Evolutionary conservation across 1,140 invertebrate genomes (phyloP).

Genomic region (Heterodera schachtii): DNA sequence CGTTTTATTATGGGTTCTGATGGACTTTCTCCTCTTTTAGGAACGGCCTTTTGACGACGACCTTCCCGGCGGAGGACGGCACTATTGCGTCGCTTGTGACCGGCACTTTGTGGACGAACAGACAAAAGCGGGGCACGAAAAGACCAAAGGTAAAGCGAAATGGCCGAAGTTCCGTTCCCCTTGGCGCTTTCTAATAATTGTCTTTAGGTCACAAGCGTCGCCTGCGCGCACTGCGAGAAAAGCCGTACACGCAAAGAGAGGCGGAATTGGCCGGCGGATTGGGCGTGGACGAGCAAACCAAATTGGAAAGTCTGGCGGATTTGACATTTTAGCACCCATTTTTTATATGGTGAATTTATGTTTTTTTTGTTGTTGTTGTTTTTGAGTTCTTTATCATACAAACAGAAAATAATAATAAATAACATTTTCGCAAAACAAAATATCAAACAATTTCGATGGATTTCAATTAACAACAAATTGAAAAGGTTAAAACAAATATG

Average conservation of each 20-base stretch:
- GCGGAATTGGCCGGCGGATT: constrained; percentile 61
- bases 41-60: constrained; percentile 66
- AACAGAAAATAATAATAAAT: too few species aligned
- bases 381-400: too few species aligned
- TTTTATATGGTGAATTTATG: too few species aligned
- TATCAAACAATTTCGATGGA: too few species aligned
- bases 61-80: constrained; percentile 68
- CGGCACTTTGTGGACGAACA: constrained; percentile 56
- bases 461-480: too few species aligned
- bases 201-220: constrained; percentile 57
- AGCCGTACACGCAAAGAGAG: constrained; percentile 56
- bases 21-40: constrained; percentile 55
- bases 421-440: too few species aligned
- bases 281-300: constrained; percentile 23
- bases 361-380: too few species aligned
- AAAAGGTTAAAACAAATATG: too few species aligned
- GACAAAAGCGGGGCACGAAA: constrained; percentile 43
- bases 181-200: not conserved
- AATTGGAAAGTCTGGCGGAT: too few species aligned
- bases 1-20: too few species aligned
- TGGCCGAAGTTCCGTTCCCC: too few species aligned
- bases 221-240: constrained; percentile 52
- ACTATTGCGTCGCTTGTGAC: constrained; percentile 69
- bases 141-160: constrained; percentile 47
- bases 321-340: too few species aligned